Evolutionary conservation across 2,113 vertebrate genomes (phyloP), one percentile per base, ranked within the genome.

Genomic region (Hipposideros armiger): DNA sequence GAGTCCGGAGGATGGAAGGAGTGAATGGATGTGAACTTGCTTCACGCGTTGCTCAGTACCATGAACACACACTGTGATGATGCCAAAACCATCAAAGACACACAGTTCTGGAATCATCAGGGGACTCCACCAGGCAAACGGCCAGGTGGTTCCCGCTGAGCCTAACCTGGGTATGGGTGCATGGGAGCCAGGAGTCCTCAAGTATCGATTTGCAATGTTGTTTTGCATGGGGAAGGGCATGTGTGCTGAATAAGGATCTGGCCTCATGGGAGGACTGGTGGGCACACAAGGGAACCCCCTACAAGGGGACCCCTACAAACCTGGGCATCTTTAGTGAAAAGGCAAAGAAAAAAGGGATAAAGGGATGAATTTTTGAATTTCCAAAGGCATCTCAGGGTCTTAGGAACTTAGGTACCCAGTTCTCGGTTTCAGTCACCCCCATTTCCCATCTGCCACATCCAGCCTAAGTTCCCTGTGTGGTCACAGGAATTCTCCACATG

Each of bases 351-450:
- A 4, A 47, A 1, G 62, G 40, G 20, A 26, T 6, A 4, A 54
- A 56, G 19, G 24, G 66, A 56, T 50, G 50, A 90, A 8, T 11
- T 64, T 64, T 30, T 36, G 40, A 26, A 36, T 16, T 64, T 30
- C 14, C 2, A 2, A 45, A 15, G 67, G 19, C 16, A 70, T 7
- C 76, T 64, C 42, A 66, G 45, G 52, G 60, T 14, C 56, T 70
- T 5, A 24, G 36, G 22, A 16, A 54, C 2, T 2, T 0, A 10
- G 52, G 72, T 76, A 36, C 32, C 81, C 66, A 22, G 81, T 74
- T n/a, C 97, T 45, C 82, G 72, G 66, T 50, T 91, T 72, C 45
- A 47, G 62, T 6, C 50, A 80, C 32, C 85, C 73, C 42, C 77
- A 72, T 92, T 82, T 73, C 60, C 87, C 76, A 81, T 30, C 0